Percentiles rank a stretch among this genome's conserved stretches.
These are phyloP conservation scores for Protaetia brevitarsis DNA, from an alignment of 1,140 invertebrate genomes.

Conservation along the genomic window DNA sequence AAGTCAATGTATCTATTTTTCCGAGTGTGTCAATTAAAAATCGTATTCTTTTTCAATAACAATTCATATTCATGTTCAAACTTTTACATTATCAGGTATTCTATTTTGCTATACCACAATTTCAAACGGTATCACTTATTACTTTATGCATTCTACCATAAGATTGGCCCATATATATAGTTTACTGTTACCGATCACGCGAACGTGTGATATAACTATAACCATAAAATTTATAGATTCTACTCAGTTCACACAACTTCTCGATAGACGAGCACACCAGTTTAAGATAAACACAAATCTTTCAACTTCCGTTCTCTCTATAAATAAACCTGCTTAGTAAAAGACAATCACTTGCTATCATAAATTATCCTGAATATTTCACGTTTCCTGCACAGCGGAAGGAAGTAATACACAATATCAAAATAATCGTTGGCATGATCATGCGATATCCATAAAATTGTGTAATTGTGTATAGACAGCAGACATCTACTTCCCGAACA, in stretches of 20 bases:
- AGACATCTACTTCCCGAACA: not conserved
- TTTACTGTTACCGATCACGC: no score
- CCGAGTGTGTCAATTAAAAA: no score
- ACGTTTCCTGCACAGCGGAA: not conserved
- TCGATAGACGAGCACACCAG: not conserved
- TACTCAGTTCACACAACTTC: not conserved
- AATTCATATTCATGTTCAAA: no score
- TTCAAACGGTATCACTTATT: no score
- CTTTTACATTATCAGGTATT: no score
- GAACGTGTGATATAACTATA: not conserved
- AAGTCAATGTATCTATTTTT: no score
- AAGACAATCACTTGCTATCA: not conserved
- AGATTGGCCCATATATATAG: no score
- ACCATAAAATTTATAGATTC: not conserved
- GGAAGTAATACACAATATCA: constrained; percentile 3
- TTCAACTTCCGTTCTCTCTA: not conserved
- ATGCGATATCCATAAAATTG: not conserved
- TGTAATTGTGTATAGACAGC: constrained; percentile 15
- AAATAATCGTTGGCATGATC: not conserved
- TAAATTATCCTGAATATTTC: constrained; percentile 5
- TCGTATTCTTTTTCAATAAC: no score
- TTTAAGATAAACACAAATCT: not conserved
- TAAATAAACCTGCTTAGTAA: not conserved
- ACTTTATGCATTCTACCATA: no score
- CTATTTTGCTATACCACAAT: no score